Evolutionary conservation across 2,888 invertebrate species (phyloP).

Genomic region (Lapara coniferarum): DNA sequence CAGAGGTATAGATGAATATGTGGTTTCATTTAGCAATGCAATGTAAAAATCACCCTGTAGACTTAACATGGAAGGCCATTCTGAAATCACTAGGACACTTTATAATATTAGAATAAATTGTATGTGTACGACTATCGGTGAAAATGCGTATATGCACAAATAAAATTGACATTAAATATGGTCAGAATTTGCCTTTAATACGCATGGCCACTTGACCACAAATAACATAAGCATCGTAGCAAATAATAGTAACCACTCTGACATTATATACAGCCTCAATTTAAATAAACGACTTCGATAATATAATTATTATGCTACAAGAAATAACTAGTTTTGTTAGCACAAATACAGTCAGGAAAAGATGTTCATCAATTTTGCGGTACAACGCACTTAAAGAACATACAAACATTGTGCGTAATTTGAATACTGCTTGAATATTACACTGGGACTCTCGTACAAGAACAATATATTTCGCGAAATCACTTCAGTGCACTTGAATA

Average conservation of each 20-base stretch:
- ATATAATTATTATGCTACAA: slow-evolving; percentile 6
- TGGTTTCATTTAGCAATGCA: too few species aligned
- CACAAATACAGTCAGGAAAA: slow-evolving; percentile 23
- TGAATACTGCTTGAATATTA: slow-evolving; percentile 4
- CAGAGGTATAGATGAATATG: too few species aligned
- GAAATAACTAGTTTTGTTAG: slow-evolving; percentile 3
- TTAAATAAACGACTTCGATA: not conserved
- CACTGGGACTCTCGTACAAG: slow-evolving; percentile 7
- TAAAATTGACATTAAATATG: too few species aligned
- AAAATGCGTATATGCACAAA: too few species aligned
- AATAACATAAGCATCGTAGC: not conserved
- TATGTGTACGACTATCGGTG: not conserved
- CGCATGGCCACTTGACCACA: not conserved
- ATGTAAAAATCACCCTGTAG: too few species aligned
- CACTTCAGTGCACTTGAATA: not conserved
- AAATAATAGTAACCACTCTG: not conserved
- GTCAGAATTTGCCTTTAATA: not conserved
- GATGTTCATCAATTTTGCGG: slow-evolving; percentile 7
- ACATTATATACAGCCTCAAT: not conserved
- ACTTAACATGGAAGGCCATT: not conserved
- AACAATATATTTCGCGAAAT: not conserved
- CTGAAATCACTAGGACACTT: not conserved
- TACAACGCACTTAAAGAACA: not conserved
- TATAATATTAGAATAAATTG: not conserved
- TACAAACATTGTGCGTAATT: not conserved